Evolutionary conservation across 1,140 invertebrate genomes (phyloP).

Genomic region (Pentalonia nigronervosa): DNA sequence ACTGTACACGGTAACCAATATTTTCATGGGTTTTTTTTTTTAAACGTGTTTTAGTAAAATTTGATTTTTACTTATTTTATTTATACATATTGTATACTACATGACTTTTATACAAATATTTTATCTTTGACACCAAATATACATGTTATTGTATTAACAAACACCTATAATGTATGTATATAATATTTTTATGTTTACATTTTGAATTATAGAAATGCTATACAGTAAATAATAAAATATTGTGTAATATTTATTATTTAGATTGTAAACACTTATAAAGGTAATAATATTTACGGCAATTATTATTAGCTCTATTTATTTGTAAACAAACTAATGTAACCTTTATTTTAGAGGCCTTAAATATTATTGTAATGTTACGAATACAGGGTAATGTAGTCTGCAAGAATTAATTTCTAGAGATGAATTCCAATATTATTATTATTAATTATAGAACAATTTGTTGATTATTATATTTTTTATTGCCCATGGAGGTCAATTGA

Average conservation of each 20-base stretch:
- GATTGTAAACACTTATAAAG: not conserved
- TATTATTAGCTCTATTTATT: slow-evolving; percentile 23
- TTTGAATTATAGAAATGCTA: not conserved
- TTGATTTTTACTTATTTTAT: not conserved
- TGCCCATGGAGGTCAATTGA: not conserved
- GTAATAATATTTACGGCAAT: not conserved
- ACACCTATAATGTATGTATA: not conserved
- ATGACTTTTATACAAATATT: slow-evolving; percentile 9
- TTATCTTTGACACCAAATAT: not conserved
- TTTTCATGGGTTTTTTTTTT: slow-evolving; percentile 1
- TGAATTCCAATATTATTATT: slow-evolving; percentile 35
- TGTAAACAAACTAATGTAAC: not conserved
- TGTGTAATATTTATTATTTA: not conserved
- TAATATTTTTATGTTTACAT: not conserved
- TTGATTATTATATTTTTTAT: slow-evolving; percentile 37
- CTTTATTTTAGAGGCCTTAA: slow-evolving; percentile 24
- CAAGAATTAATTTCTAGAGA: slow-evolving; percentile 5
- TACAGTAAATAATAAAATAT: not conserved
- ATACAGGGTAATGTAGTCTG: slow-evolving; percentile 42
- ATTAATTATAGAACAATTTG: slow-evolving; percentile 5
- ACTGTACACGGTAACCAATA: not conserved
- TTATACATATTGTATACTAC: slow-evolving; percentile 16
- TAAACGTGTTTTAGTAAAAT: not conserved
- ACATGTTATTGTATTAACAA: not conserved
- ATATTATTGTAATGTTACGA: slow-evolving; percentile 34